Base-by-base conservation (phyloP, 1,140 invertebrate species). In the Micrasema minimum region DNA sequence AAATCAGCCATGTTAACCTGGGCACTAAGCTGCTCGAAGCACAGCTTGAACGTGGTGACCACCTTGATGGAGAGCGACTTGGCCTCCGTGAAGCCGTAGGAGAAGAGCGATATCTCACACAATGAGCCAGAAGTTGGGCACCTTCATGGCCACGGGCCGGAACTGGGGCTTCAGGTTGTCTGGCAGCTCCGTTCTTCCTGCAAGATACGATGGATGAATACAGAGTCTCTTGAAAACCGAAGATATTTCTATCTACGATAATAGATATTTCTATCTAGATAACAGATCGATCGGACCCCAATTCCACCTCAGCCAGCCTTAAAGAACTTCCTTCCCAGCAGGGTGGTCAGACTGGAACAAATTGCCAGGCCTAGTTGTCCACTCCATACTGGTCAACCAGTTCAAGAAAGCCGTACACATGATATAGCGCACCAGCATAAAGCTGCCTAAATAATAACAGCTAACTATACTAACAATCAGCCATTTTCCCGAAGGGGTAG, bases 101-200 rank as follows among this genome's bases (percentile, higher is more conserved):
- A 96, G 77, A 96, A 96, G 0, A 97, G 82, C 0, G 91, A 94
- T 59, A 97, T 96, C 82, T 97, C 95, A n/a, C 0, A 90, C 93
- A 77, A 97, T 97, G 83, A 96, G 89, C 0, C 92, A 91, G 79
- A 96, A 96, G 80, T 97, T 93, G 0, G 96, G 95, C 11, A 96
- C 94, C 94, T 97, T 96, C 95, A 97, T 97, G 0, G 95, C 93
- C 4, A 98, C 94, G 1, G 94, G 94, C 37, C 96, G 88, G 79
- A 97, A 97, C 2, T 97, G 82, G 0, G 94, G 92, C 79, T 96
- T 96, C 6, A 96, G 81, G 80, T 97, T 97, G 77, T 97, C 95
- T 0, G 96, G 96, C 38, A 97, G 79, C 77, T 95, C 93, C 0
- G 92, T 90, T 57, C 93, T 86, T 23, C 93, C 82, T 84, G 41